Evolutionary conservation across 1,140 invertebrate species (phyloP), one percentile per base, ranked within the genome.

Genomic region (Macrobrachium rosenbergii): DNA sequence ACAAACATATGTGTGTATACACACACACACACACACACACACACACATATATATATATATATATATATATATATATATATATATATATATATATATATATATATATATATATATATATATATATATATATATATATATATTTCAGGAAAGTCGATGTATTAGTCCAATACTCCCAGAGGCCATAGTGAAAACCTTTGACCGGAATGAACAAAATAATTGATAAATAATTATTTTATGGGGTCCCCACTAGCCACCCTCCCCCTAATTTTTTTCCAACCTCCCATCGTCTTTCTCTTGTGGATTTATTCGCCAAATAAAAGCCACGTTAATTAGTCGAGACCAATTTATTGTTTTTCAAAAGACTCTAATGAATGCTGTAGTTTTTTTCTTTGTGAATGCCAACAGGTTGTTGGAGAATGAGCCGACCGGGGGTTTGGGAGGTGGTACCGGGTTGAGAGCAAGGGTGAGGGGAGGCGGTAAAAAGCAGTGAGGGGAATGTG

Each of bases 331-430:
- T 82, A 82, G 67, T 69, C 69, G 72, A 82, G 81, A 72, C 81
- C 81, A 82, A 82, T 82, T 73, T 82, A 82, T 82, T 82, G 81
- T 82, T 82, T 73, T 82, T 82, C 64, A 82, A 82, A 82, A 82
- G 81, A 82, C 67, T 58, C 73, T 82, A 82, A 82, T 82, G 81
- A 82, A 82, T 82, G 81, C n/a, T 82, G 43, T 59, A 23, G 69
- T 82, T 82, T 82, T 37, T 82, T 72, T 64, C 59, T 64, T 28
- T 17, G 63, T 81, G n/a, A 64, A 45, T 81, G 19, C 23, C 58
- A n/a, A 28, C 21, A 19, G 16, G 52, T 52, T 52, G 52, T 52
- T 59, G 19, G 76, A 28, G 28, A 52, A 16, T 37, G 64, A 12
- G 72, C 37, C 28, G 37, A 58, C 43, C 17, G 21, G 75, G 43